A percentile compares a stretch with the other conserved stretches of the same genome.
Evolutionary conservation across 2,113 vertebrate genomes (phyloP).

Genomic region (Hepsetus odoe): DNA sequence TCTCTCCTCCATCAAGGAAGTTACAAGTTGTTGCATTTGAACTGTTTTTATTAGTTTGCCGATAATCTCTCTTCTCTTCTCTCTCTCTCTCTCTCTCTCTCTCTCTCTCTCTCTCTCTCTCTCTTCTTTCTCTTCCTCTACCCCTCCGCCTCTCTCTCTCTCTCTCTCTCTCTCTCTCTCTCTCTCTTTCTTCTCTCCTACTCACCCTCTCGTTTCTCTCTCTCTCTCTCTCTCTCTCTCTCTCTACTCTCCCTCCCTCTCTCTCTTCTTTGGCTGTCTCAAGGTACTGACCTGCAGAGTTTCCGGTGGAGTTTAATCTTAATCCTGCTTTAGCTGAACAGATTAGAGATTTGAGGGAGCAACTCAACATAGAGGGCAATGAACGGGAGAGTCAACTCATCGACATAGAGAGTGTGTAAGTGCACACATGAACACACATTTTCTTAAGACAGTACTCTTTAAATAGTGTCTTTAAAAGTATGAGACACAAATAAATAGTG

Average conservation of each 20-base stretch:
- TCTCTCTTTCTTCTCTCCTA: background rate
- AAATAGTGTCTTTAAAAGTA: too few relatives aligned
- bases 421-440: conserved; percentile 48
- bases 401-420: conserved; percentile 91
- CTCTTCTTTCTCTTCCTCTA: background rate
- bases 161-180: background rate
- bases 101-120: background rate
- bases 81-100: background rate
- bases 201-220: background rate
- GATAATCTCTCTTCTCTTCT: background rate
- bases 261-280: background rate
- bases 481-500: too few relatives aligned
- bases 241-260: conserved; percentile 5
- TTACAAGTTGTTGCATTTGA: too few relatives aligned
- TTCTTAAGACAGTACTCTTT: background rate
- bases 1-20: too few relatives aligned
- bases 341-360: conserved; percentile 88
- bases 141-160: background rate
- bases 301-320: conserved; percentile 89
- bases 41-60: too few relatives aligned
- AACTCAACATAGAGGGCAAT: conserved; percentile 82
- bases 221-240: background rate
- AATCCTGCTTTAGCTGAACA: conserved; percentile 86
- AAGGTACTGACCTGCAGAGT: conserved; percentile 92
- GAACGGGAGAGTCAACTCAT: conserved; percentile 85